Base-by-base conservation (phyloP, 2,797 vertebrate genomes). In the Pantherophis vulpinus region DNA sequence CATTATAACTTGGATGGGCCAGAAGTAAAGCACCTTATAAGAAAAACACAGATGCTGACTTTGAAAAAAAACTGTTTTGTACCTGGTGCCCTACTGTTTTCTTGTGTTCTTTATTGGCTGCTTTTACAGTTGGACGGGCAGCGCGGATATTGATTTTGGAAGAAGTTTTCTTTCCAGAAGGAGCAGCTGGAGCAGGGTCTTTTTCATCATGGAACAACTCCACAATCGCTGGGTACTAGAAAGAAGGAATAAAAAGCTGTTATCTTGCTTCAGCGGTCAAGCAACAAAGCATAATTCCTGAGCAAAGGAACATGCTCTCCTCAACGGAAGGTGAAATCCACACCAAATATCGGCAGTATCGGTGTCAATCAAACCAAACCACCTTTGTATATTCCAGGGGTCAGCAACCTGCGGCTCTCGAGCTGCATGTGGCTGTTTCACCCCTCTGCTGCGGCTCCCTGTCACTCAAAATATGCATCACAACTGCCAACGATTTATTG, bases 51-150 rank as follows among this genome's bases (percentile, higher is more conserved):
- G 29, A 42, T n/a, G 20, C 16, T 32, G 6, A 5, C 2, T 6
- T 12, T 13, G 2, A 4, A 25, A 90, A 58, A 29, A 37, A 1
- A 1, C 6, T 5, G 8, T 2, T 56, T 7, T 9, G 97, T 96
- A 99, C 99, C 99, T 99, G 99, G 91, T 98, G 98, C 27, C 99
- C 99, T 51, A 99, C 99, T 0, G 98, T 99, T 95, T 99, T 99
- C 97, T 98, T 98, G 98, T 99, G 99, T 54, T 99, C 99, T 25
- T 98, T 99, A 97, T 99, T 99, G 94, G 98, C 96, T 29, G 95
- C 95, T 96, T 98, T 99, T 83, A 98, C 93, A 0, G 70, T 47
- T 0, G 98, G 95, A 92, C 97, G 98, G 86, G 98, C 98, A 0
- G 99, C 92, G 5, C 99, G 98, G 54, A 99, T 54, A 0, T 95